Evolutionary conservation across 2,113 vertebrate genomes (phyloP).

Genomic region (Hassar affinis): DNA sequence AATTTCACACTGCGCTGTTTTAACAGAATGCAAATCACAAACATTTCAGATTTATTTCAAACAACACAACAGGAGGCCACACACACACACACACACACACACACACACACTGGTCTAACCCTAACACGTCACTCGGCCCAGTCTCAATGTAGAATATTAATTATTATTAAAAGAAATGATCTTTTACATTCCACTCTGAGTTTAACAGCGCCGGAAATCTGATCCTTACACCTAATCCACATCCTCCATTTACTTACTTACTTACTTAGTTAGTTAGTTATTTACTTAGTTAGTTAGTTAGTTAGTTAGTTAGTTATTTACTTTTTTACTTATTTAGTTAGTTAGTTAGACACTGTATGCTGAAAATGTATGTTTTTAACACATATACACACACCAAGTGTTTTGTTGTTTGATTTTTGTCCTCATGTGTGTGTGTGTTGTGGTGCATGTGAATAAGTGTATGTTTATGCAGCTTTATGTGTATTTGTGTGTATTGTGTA

Average conservation of each 20-base stretch:
- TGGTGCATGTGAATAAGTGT: neutral
- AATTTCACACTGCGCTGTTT: slow-evolving; percentile 68
- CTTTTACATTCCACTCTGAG: neutral
- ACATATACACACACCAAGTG: too few relatives aligned
- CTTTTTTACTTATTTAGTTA: too few relatives aligned
- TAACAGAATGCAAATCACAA: slow-evolving; percentile 69
- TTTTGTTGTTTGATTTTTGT: too few relatives aligned
- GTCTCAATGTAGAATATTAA: neutral
- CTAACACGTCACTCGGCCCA: neutral
- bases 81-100: slow-evolving; percentile 3
- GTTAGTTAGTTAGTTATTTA: too few relatives aligned
- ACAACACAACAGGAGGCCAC: neutral
- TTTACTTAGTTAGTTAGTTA: too few relatives aligned
- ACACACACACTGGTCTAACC: neutral
- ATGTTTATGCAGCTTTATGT: too few relatives aligned
- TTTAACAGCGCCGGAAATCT: too few relatives aligned
- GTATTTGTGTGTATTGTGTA: neutral
- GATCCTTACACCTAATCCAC: too few relatives aligned
- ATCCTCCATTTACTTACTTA: too few relatives aligned
- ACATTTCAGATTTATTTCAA: slow-evolving; percentile 16
- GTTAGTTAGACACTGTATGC: too few relatives aligned
- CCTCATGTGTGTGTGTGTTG: neutral
- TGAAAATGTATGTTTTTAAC: too few relatives aligned
- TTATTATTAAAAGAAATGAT: neutral
- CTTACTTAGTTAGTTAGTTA: too few relatives aligned